A percentile compares a stretch with the other conserved stretches of the same genome.
Evolutionary conservation across 2,797 vertebrate species (phyloP).

Genomic region (Cheirogaleus major): DNA sequence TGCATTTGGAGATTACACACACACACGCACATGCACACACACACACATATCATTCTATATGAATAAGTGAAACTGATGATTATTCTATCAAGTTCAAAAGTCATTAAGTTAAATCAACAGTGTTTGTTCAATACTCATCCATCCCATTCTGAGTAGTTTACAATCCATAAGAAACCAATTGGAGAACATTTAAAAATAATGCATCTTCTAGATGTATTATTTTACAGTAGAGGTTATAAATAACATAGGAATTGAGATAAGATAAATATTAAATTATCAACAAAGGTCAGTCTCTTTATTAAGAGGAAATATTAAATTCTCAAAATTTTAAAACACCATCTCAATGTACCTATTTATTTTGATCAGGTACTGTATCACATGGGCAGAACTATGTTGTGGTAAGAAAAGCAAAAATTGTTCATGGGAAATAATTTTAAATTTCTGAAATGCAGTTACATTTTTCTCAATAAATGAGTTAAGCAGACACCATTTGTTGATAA

Average conservation of each 20-base stretch:
- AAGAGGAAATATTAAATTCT: neutral
- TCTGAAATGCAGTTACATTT: slow-evolving; percentile 63
- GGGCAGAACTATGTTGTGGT: neutral
- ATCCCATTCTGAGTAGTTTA: neutral
- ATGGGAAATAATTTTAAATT: slow-evolving; percentile 55
- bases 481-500: slow-evolving; percentile 79
- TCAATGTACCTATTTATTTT: neutral
- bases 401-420: slow-evolving; percentile 36
- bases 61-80: neutral
- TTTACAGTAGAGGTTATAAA: slow-evolving; percentile 7
- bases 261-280: neutral
- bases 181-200: neutral
- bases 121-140: neutral
- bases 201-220: neutral
- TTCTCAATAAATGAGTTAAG: slow-evolving; percentile 72
- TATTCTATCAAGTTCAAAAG: neutral
- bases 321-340: neutral
- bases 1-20: neutral
- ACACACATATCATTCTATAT: neutral
- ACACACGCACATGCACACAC: neutral
- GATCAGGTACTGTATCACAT: neutral
- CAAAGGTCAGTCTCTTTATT: neutral
- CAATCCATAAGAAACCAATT: neutral
- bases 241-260: neutral
- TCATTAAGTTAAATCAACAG: neutral